A percentile compares a stretch with the other conserved stretches of the same genome.
Evolutionary conservation across 2,888 invertebrate genomes (phyloP).

Genomic region (Lydus trimaculatus): DNA sequence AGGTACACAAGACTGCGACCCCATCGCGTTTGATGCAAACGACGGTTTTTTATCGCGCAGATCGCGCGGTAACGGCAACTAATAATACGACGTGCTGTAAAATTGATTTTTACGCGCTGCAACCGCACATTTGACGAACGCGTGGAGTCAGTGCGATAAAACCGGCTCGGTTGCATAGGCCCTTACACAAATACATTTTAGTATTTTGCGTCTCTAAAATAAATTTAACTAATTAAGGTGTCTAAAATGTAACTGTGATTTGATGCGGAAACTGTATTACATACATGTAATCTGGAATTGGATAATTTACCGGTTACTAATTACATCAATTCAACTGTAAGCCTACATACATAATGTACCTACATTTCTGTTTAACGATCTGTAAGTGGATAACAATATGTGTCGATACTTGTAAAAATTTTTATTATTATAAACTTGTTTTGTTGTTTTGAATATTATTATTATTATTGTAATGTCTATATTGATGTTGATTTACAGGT

Average conservation of each 20-base stretch:
- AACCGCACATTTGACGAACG: too few relatives aligned
- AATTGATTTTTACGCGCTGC: too few relatives aligned
- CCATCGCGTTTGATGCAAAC: too few relatives aligned
- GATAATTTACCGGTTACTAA: neutral
- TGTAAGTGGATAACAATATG: neutral
- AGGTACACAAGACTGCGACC: too few relatives aligned
- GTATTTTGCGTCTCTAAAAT: neutral
- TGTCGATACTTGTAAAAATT: neutral
- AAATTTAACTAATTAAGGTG: neutral
- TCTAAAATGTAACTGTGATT: neutral
- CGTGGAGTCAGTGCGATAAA: too few relatives aligned
- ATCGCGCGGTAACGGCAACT: too few relatives aligned
- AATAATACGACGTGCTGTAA: too few relatives aligned
- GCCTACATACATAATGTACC: neutral
- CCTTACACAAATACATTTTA: too few relatives aligned
- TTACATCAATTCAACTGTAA: neutral
- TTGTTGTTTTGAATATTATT: neutral
- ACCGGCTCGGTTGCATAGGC: too few relatives aligned
- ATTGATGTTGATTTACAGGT: neutral
- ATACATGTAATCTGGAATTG: neutral
- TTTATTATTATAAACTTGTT: neutral
- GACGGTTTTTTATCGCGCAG: too few relatives aligned
- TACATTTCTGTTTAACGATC: neutral
- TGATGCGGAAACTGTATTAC: neutral
- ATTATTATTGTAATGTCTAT: constrained; percentile 1